Evolutionary conservation across 2,797 vertebrate species (phyloP), one percentile per base, ranked within the genome.

Genomic region (Buceros bicornis): DNA sequence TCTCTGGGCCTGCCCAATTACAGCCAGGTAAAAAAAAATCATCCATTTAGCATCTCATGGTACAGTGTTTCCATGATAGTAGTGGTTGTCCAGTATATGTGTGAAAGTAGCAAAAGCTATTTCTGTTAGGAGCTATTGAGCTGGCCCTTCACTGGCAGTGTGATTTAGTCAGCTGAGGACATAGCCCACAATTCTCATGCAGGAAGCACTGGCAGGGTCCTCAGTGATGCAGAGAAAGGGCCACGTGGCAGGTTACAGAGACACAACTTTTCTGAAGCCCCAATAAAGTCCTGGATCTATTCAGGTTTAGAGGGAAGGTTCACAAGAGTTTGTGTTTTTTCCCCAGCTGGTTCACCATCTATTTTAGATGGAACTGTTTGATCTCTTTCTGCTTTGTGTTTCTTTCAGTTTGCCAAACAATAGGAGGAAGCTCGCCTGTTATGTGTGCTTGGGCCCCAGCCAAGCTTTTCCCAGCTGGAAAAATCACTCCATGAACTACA

Each of bases 331-430:
- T 90, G 62, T 92, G 71, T 72, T 70, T 93, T 87, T 89, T 74
- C 78, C 42, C 89, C 87, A 91, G 82, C 58, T 96, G 62, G 42
- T 85, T 90, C 61, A 71, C 65, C 72, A 65, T 71, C 85, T 95
- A 77, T 89, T 97, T 95, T 85, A 95, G 86, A 79, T 93, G 60
- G 83, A 93, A 87, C 90, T 89, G 88, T 96, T 96, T 97, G 96
- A 96, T 95, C 89, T 94, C 74, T 37, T 65, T 87, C 70, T 91
- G 71, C 56, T 95, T 89, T 90, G 81, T 82, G 86, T 93, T 96
- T 90, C 78, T 96, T 96, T 94, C 94, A 93, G 93, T 90, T 96
- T 94, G 77, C 65, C 58, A 92, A 87, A 97, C 95, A 97, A 97
- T 96, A 89, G 92, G 89, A 97, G 96, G 95, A 97, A 96, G 82